Conservation (phyloP, 1,140 invertebrate species). For the Cepaea nemoralis region DNA sequence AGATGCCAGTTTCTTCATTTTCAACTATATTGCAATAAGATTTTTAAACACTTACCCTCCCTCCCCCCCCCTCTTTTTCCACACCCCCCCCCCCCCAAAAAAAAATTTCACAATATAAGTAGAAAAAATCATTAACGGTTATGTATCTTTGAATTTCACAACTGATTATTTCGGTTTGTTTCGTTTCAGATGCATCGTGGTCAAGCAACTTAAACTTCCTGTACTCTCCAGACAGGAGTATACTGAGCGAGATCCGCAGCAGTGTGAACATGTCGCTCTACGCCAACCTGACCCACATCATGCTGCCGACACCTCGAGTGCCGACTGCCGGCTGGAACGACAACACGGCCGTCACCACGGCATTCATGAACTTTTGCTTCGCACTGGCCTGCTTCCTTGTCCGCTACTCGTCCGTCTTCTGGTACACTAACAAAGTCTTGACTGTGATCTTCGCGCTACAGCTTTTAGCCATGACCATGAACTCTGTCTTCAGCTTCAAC, state of each 20-base stretch:
- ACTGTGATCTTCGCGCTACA: slow-evolving; percentile 59
- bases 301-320: slow-evolving; percentile 45
- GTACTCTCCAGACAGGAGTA: slow-evolving; percentile 48
- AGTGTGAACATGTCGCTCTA: slow-evolving; percentile 51
- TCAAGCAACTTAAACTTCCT: slow-evolving; percentile 58
- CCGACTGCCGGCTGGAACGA: slow-evolving; percentile 42
- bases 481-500: slow-evolving; percentile 54
- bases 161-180: too few species aligned
- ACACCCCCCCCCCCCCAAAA: too few species aligned
- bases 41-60: too few species aligned
- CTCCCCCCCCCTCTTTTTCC: too few species aligned
- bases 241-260: slow-evolving; percentile 49
- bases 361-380: slow-evolving; percentile 60
- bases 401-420: slow-evolving; percentile 63
- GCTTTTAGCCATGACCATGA: slow-evolving; percentile 53
- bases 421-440: slow-evolving; percentile 62
- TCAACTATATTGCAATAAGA: too few species aligned
- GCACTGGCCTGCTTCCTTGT: slow-evolving; percentile 56
- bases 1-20: too few species aligned
- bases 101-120: too few species aligned
- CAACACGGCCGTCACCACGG: slow-evolving; percentile 47
- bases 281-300: slow-evolving; percentile 44
- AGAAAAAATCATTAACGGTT: neutral
- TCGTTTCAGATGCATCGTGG: slow-evolving; percentile 59
- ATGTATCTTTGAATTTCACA: too few species aligned